Conservation (phyloP, 2,888 invertebrate genomes). For the Himalopsyche tibetana region DNA sequence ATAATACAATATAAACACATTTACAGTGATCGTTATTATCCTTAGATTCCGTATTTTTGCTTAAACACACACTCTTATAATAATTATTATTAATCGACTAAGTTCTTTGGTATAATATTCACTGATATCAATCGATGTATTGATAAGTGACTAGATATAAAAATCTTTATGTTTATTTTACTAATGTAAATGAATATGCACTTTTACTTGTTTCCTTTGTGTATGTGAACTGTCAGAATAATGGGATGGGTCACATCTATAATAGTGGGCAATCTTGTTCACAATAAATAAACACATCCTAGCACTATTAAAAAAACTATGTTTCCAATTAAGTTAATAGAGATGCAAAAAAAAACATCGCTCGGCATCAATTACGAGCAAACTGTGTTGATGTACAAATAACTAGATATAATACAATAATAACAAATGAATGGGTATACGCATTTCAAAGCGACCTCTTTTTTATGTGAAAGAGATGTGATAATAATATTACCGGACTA, state of each 20-base stretch:
- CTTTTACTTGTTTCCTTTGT: not conserved
- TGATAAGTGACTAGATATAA: not conserved
- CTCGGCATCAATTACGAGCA: not conserved
- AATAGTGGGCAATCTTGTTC: not conserved
- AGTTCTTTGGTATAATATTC: too few relatives aligned
- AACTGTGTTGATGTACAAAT: not conserved
- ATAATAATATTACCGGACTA: too few relatives aligned
- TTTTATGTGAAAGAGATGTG: too few relatives aligned
- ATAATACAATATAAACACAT: too few relatives aligned
- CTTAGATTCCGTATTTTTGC: too few relatives aligned
- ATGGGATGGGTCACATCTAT: constrained; percentile 4
- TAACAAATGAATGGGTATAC: not conserved
- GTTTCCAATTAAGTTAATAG: constrained; percentile 5
- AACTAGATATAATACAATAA: too few relatives aligned
- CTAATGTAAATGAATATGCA: not conserved
- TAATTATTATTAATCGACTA: too few relatives aligned
- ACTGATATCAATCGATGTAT: not conserved
- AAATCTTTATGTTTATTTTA: not conserved
- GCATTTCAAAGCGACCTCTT: not conserved
- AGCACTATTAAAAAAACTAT: not conserved
- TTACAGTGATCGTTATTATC: too few relatives aligned
- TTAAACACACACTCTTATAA: too few relatives aligned
- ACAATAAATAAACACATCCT: not conserved
- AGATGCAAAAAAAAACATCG: not conserved
- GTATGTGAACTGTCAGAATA: not conserved